Evolutionary conservation across 1,140 invertebrate species (phyloP), one percentile per base, ranked within the genome.

Genomic region (Lethrus apterus): DNA sequence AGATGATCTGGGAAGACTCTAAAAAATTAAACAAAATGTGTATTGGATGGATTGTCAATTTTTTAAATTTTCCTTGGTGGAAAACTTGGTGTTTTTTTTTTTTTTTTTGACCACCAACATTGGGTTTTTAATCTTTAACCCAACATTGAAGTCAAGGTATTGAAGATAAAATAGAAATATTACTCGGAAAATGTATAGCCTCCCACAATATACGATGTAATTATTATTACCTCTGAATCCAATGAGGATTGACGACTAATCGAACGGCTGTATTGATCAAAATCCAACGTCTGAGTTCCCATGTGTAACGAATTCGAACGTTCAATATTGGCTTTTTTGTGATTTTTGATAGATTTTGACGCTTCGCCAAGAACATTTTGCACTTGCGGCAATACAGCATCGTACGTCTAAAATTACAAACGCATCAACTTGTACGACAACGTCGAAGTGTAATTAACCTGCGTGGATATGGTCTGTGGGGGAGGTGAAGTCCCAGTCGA

Each of bases 391-490:
- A 35, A 19, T 4, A 40, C 5, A 33, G 68, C 68, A 50, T 74
- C 72, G 46, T 74, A 74, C 1, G 72, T 75, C 72, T 75, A 46
- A 9, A 60, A 60, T 44, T 2, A 42, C 1, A 41, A 24, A 18
- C n/a, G 24, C 24, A 26, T 26, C n/a, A 26, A 7, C n/a, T 26
- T 26, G 5, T 26, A 26, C n/a, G 24, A 26, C 24, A 7, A 26
- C 24, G n/a, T 7, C n/a, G 5, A 26, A 26, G n/a, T 7, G 24
- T 26, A 26, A 52, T 59, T 70, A 77, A 89, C 87, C 77, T 90
- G 88, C 18, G 87, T 90, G 18, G 86, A 86, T 56, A 87, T 87
- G 63, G 74, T 86, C 68, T 90, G 87, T 4, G 87, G 87, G 24
- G 86, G 84, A 38, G 87, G 87, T 13, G 87, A 90, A 14, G 87